These are phyloP conservation scores for Dromaius novaehollandiae DNA, from an alignment of 2,113 vertebrate species.

Conservation along the genomic window DNA sequence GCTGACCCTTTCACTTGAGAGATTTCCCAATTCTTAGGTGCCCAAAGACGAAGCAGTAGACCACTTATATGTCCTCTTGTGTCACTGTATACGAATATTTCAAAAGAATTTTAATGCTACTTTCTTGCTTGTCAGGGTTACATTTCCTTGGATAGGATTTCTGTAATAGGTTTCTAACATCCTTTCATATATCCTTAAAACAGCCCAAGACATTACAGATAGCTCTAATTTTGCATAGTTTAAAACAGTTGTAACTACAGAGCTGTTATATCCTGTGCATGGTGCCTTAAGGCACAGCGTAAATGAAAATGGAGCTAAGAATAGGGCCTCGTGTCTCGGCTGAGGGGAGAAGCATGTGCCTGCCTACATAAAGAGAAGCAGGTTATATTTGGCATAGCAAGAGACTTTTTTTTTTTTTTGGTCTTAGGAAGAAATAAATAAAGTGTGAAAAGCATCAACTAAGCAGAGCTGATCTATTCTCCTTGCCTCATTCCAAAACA, in stretches of 20 bases:
- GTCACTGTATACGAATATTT: background rate
- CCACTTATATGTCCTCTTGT: background rate
- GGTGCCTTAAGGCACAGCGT: conserved; percentile 38
- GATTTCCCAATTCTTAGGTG: background rate
- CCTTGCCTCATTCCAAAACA: conserved; percentile 54
- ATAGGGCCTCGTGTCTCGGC: conserved; percentile 53
- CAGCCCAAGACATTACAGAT: background rate
- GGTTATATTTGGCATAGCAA: conserved; percentile 59
- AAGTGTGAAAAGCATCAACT: conserved; percentile 46
- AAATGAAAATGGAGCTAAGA: conserved; percentile 63
- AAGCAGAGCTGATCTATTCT: conserved; percentile 55
- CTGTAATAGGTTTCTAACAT: background rate
- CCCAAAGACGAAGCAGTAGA: background rate
- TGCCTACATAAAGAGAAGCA: conserved; percentile 72
- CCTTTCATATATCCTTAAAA: conserved; percentile 4
- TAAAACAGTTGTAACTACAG: conserved; percentile 9
- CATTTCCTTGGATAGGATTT: background rate
- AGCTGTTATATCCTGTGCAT: conserved; percentile 48
- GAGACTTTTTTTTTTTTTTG: background rate
- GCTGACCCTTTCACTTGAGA: background rate
- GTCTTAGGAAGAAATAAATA: conserved; percentile 41
- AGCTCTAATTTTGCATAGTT: conserved; percentile 32
- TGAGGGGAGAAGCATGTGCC: conserved; percentile 32
- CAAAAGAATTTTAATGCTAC: background rate
- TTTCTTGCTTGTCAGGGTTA: background rate